Evolutionary conservation across 2,888 invertebrate genomes (phyloP), one percentile per base, ranked within the genome.

Genomic region (Cerastis rubricosa): DNA sequence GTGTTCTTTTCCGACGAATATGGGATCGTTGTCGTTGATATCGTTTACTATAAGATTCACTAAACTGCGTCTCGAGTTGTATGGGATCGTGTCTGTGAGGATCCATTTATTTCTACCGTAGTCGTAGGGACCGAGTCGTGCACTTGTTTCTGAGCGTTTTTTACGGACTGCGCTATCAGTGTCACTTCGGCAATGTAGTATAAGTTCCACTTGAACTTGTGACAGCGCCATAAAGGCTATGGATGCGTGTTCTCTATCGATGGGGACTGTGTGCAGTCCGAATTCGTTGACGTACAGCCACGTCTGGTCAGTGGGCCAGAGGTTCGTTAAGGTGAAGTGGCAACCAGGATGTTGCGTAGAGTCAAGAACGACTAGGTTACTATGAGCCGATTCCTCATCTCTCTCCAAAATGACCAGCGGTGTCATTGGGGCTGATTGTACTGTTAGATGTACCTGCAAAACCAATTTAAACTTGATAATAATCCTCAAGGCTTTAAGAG

Each of bases 1-100:
- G 19, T 89, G 87, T 76, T 93, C 93, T 71, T 93, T 94, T 4
- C 91, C 93, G 47, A 91, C 81, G 84, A 97, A 97, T 90, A 94
- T 91, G 1, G 97, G 97, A 7, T 83, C 63, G 83, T 97, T 96
- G 83, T 97, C 97, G 85, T 97, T 97, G 25, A 96, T 95, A 83
- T 97, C 97, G 35, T 95, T 95, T 2, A 97, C 96, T 76, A 97
- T 95, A 65, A 97, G 89, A 81, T 96, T 96, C 1, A 97, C 94
- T 54, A 96, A 90, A 83, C 95, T 96, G 64, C 94, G 90, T 81
- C 94, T 91, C 0, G 94, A 87, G 75, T 96, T 93, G 86, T 92
- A 95, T 6, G 82, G 80, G 68, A 97, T 96, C 7, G 94, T 89
- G 70, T 96, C 94, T 22, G 95, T 92, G 61, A 95, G 88, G 47